Evolutionary conservation across 1,140 invertebrate genomes (phyloP), one percentile per base, ranked within the genome.

Genomic region (Drosophila kohkoa): DNA sequence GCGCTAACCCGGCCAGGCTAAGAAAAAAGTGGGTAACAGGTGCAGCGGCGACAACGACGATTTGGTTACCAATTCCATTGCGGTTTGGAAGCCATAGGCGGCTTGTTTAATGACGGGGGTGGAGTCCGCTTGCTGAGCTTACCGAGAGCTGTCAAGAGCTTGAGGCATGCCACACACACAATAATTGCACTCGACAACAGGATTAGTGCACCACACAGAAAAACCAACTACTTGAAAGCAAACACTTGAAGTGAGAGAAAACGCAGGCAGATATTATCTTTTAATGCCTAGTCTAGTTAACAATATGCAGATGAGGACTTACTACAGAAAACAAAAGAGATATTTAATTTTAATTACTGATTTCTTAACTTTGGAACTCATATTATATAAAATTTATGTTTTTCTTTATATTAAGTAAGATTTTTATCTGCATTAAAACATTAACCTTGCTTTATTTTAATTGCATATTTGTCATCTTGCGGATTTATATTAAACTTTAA

Each of bases 1-100:
- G 3, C 20, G 20, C 35, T 35, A 52, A 35, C 43, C 35, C 35
- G 49, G 60, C 67, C 67, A 79, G 66, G 73, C 82, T 52, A 71
- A 62, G 46, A 71, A 57, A 59, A 83, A 87, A 87, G 69, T 88
- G 77, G 83, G 83, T 87, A 87, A 87, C 83, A 87, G 80, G 83
- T 88, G 83, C 83, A 87, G 20, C 74, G 52, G 20, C 79, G 52
- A 32, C 73, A 57, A 46, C 48, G 35, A 46, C 48, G 35, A 38
- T 57, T 75, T 70, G 32, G 43, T 70, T 75, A 55, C 71, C 64
- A 67, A 66, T 52, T 70, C 41, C 58, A 69, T 77, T 80, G 66
- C 7, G 70, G 63, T 63, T 63, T 73, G 63, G 46, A 85, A 86
- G 85, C 79, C 82, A 81, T 75, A 70, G 58, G 13, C 66, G 35